Evolutionary conservation across 2,797 vertebrate species (phyloP), one percentile per base, ranked within the genome.

Genomic region (Characodon lateralis): DNA sequence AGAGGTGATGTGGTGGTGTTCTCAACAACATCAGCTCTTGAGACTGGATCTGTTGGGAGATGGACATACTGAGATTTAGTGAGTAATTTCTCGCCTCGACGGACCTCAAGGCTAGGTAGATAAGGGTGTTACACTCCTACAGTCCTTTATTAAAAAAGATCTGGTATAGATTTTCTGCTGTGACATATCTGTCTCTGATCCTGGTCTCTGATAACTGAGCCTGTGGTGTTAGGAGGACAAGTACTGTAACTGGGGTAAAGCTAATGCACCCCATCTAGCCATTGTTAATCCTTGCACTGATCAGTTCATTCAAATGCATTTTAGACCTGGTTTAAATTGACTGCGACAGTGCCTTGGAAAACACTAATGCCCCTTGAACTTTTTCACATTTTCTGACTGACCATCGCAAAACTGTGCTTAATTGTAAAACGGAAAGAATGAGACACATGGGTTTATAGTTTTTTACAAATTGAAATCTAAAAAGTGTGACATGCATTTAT

Each of bases 21-120:
- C 82, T 7, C 78, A 77, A 77, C 82, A 78, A 92, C 87, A 89
- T 79, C 51, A 0, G 78, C 88, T 88, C 83, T 83, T 85, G 53
- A 88, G 87, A 85, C 85, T 89, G 85, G 85, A 89, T 92, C 87
- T 87, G 83, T 82, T 82, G 81, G 87, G 91, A 91, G 91, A 93
- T 87, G 89, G 87, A 89, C 91, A 89, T 75, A 86, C 86, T 83
- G 76, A 85, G 89, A 83, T 93, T 93, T 91, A 90, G 78, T 76
- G 87, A 89, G 87, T 86, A 88, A 88, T 88, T 80, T 83, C 85
- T 58, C 73, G 77, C 59, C 73, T 74, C 75, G n/a, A 71, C 59
- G n/a, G 58, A 50, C 77, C 83, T 61, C 41, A 72, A 46, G 78
- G 87, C 85, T 72, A 87, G 85, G 53, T 6, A 41, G 35, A 72